These are phyloP conservation scores for Ophraella communa DNA, from an alignment of 2,888 invertebrate species.

Conservation along the genomic window DNA sequence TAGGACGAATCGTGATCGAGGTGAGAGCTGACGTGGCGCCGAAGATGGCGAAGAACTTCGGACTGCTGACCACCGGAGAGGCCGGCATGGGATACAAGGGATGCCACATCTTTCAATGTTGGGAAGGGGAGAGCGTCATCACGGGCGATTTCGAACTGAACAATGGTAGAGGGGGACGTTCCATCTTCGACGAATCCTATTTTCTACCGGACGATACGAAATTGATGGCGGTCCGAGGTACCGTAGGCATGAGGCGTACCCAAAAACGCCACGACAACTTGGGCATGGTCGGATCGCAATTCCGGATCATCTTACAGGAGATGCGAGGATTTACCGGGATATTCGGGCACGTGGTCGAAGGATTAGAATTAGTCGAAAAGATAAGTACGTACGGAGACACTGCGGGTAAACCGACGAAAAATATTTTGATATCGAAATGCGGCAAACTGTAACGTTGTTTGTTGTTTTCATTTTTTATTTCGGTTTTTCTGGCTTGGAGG, in stretches of 20 bases:
- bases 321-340: constrained; percentile 85
- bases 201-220: constrained; percentile 85
- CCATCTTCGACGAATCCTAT: constrained; percentile 77
- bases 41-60: constrained; percentile 82
- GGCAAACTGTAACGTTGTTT: constrained; percentile 65
- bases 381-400: constrained; percentile 79
- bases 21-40: constrained; percentile 80
- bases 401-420: constrained; percentile 78
- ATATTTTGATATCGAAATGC: constrained; percentile 75
- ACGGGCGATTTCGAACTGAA: constrained; percentile 83
- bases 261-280: constrained; percentile 81
- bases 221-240: constrained; percentile 75
- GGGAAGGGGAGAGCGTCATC: constrained; percentile 83
- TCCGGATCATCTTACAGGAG: constrained; percentile 80
- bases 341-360: constrained; percentile 81
- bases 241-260: constrained; percentile 82
- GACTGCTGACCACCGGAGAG: constrained; percentile 74
- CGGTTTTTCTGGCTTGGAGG: too few relatives aligned
- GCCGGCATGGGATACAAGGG: constrained; percentile 80
- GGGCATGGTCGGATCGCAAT: constrained; percentile 85
- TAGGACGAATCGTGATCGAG: constrained; percentile 78
- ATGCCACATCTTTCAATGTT: constrained; percentile 81
- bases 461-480: constrained; percentile 25
- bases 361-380: constrained; percentile 78
- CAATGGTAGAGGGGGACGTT: constrained; percentile 80